phyloP scores from a whole-genome alignment of 2,797 vertebrate genomes.

The Pyrocephalus nanus region DNA sequence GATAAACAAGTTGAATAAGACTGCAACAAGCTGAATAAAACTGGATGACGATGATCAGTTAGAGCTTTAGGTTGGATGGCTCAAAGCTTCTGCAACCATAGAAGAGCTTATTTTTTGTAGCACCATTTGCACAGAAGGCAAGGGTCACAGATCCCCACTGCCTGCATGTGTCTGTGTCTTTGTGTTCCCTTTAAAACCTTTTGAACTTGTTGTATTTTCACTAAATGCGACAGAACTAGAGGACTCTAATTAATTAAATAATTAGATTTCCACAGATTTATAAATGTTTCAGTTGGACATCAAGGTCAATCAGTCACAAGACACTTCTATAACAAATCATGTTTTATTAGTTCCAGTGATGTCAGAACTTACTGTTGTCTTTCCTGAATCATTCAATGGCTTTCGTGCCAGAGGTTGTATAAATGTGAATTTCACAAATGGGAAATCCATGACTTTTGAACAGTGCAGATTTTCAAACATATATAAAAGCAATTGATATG shows the following conservation, averaged over 20 bases:
- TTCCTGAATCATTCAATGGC: neutral
- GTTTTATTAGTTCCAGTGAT: constrained; percentile 30
- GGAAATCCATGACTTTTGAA: neutral
- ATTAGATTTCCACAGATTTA: constrained; percentile 37
- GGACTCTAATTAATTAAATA: constrained; percentile 39
- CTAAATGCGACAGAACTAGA: neutral
- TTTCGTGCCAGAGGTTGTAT: neutral
- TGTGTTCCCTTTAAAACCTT: neutral
- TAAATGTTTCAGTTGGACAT: neutral
- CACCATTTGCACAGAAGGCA: neutral
- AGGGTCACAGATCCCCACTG: neutral
- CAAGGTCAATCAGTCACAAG: constrained; percentile 27
- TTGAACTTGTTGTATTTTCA: neutral
- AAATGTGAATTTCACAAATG: neutral
- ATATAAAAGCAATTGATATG: neutral
- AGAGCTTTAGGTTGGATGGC: neutral
- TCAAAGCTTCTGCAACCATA: neutral
- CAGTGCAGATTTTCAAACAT: neutral
- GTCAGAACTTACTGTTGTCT: neutral
- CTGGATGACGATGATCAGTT: neutral
- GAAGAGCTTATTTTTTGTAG: neutral
- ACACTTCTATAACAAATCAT: neutral
- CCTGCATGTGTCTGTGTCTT: neutral
- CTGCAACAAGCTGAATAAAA: neutral
- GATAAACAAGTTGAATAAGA: neutral